A percentile compares a stretch with the other conserved stretches of the same genome.
Evolutionary conservation across 2,797 vertebrate genomes (phyloP).

Genomic region (Danio tinwini): DNA sequence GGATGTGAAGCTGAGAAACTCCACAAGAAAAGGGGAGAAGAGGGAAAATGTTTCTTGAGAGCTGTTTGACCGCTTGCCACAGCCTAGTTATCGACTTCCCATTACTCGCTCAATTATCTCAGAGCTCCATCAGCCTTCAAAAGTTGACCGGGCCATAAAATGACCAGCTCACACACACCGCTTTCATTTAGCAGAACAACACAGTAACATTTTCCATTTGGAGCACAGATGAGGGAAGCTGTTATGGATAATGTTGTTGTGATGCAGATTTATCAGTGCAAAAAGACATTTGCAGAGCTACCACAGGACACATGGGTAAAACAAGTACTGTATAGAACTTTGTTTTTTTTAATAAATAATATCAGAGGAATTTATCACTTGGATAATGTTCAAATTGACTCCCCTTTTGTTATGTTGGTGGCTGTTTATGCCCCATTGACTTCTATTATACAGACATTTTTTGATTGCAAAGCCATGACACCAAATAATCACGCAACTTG

Average conservation of each 20-base stretch:
- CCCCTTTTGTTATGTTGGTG: too few species aligned
- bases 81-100: conserved; percentile 29
- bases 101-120: conserved; percentile 42
- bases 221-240: not conserved
- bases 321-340: too few species aligned
- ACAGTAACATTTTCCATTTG: conserved; percentile 5
- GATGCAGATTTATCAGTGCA: not conserved
- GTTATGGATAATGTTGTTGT: not conserved
- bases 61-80: conserved; percentile 38
- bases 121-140: conserved; percentile 29
- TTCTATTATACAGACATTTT: too few species aligned
- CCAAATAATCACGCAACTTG: too few species aligned
- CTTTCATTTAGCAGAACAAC: not conserved
- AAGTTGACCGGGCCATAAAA: conserved; percentile 1
- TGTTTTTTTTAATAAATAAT: too few species aligned
- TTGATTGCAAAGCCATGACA: too few species aligned
- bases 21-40: conserved; percentile 3
- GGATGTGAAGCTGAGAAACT: not conserved
- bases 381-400: too few species aligned
- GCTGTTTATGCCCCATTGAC: too few species aligned
- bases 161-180: not conserved
- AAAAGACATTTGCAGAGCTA: not conserved
- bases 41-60: conserved; percentile 16
- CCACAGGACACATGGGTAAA: too few species aligned
- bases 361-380: too few species aligned